phyloP scores from a whole-genome alignment of 1,140 invertebrate species.

The Heliconius melpomene region DNA sequence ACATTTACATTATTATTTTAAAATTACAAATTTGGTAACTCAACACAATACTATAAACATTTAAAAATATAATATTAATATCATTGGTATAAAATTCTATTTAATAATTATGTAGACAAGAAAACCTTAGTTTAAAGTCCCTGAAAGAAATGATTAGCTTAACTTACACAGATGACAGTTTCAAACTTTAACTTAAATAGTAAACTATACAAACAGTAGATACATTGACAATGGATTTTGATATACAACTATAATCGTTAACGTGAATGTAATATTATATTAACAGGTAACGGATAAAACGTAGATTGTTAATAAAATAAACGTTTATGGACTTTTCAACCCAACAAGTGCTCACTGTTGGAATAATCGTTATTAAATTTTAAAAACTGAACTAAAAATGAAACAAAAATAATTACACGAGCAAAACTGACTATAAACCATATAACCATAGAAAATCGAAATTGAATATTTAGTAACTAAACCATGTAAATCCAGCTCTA shows the following conservation, averaged over 20 bases:
- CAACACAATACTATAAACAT: background rate
- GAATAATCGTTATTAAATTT: slow-evolving; percentile 24
- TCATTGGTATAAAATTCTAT: slow-evolving; percentile 28
- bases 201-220: slow-evolving; percentile 5
- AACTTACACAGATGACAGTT: slow-evolving; percentile 6
- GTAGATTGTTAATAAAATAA: slow-evolving; percentile 1
- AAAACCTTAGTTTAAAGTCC: background rate
- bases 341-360: slow-evolving; percentile 52
- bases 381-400: slow-evolving; percentile 35
- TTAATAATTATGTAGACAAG: background rate
- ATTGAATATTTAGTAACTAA: too few species aligned
- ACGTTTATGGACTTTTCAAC: slow-evolving; percentile 29
- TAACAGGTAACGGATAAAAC: background rate
- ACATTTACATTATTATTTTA: background rate
- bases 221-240: background rate
- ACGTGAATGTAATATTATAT: background rate
- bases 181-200: background rate
- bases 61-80: slow-evolving; percentile 40
- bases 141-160: slow-evolving; percentile 22
- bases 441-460: background rate
- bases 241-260: background rate
- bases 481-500: background rate
- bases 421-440: slow-evolving; percentile 16
- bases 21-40: background rate
- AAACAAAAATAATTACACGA: slow-evolving; percentile 29